Base-by-base conservation (phyloP, 2,888 invertebrate genomes). In the Orthonychiurus folsomi region DNA sequence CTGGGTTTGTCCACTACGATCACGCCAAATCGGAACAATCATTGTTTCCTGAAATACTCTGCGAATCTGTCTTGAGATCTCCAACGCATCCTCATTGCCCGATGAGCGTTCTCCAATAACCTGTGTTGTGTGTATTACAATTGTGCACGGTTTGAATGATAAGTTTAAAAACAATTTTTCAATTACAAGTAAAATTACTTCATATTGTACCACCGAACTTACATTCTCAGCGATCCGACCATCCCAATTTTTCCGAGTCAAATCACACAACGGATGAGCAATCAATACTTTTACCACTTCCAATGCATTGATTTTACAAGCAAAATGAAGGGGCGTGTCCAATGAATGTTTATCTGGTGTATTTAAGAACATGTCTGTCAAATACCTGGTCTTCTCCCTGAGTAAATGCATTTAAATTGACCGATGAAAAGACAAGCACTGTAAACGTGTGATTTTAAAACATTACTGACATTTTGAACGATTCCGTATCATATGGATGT, bases 271-370 rank as follows among this genome's bases (percentile, higher is more conserved):
- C 12, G 88, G 85, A 80, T 89, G 92, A 0, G 87, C 85, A 0
- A 88, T 84, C 18, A 96, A 80, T 53, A 90, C 81, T 74, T 87
- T 85, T 0, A 93, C 89, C 24, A 87, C 87, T 48, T 85, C 84
- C 1, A 83, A 81, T n/a, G 85, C 84, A 0, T 93, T 94, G 79
- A 85, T 88, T 79, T 95, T 96, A 1, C 86, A 84, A 24, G 95
- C 95, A 79, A 95, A 90, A 80, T 96, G 95, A n/a, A 96, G 80
- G 0, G 95, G 93, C 0, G 94, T 93, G 78, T 96, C 95, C 78
- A 89, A 86, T 70, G 89, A 83, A 47, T 87, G 89, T 79, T 93
- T 94, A 76, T 95, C 94, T 0, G 95, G 95, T 37, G 90, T 93
- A 77, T 96, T 96, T 24, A 96, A 81, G 77, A 93, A 96, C 15